Base-by-base conservation (phyloP, 2,113 vertebrate species). In the Mionectes macconnelli region DNA sequence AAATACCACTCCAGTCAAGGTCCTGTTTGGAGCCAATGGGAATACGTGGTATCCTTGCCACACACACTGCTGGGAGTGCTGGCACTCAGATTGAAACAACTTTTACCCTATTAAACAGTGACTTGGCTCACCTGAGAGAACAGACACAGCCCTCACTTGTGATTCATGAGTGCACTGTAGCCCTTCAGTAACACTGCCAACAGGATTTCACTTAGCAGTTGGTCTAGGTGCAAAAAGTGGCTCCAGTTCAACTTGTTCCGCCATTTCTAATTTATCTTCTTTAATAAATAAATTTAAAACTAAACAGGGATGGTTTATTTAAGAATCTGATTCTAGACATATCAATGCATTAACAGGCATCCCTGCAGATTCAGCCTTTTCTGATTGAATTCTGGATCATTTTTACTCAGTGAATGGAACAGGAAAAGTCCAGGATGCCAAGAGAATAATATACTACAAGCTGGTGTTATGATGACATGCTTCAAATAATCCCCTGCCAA, bases 301-400 rank as follows among this genome's bases (percentile, higher is more conserved):
- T 89, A 72, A 94, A 44, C 9, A 67, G 37, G 42, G 70, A 96
- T 96, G 70, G 95, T 97, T 96, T 98, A 97, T 94, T 98, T 95
- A 97, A 96, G 90, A 96, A 97, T 74, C 80, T 86, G 97, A 97
- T 92, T 97, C 89, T 80, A 93, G 83, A 96, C 68, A 79, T 73
- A 96, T 95, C 87, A 95, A 74, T 83, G 84, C 44, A 87, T 95
- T 96, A 94, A 95, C 62, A 95, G 33, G 3, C 66, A 70, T 96
- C 95, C 84, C 92, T 88, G 69, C 24, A 96, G 95, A 94, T 66
- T 77, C 69, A 91, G 89, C 55, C 77, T 87, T 87, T 95, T 81
- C 89, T 96, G 95, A 98, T 95, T 94, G 95, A 93, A 97, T 96
- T 96, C 63, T 72, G 67, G 68, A 97, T 89, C 88, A 93, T 96